phyloP scores from a whole-genome alignment of 2,888 invertebrate genomes.

The Bimastos eiseni region DNA sequence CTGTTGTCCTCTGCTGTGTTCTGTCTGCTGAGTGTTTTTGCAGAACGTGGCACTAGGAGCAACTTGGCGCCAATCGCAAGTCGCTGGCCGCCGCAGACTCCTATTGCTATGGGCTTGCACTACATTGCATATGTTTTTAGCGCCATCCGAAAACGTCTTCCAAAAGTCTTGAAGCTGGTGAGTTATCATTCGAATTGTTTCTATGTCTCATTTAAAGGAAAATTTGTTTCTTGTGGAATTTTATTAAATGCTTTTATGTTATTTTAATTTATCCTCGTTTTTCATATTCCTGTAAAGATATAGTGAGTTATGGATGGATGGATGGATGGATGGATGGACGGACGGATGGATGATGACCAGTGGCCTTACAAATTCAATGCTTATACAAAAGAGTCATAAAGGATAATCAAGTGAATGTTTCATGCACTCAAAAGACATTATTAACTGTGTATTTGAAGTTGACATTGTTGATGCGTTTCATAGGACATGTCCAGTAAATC shows the following conservation, averaged over 20 bases:
- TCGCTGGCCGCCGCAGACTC: not conserved
- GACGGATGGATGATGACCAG: too few species aligned
- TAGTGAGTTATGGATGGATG: too few species aligned
- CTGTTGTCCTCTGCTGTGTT: not conserved
- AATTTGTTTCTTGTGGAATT: not conserved
- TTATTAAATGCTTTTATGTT: not conserved
- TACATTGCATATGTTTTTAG: conserved; percentile 19
- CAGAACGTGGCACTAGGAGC: conserved; percentile 22
- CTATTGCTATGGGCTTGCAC: conserved; percentile 25
- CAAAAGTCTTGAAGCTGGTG: conserved; percentile 22
- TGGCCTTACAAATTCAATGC: not conserved
- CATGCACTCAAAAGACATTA: too few species aligned
- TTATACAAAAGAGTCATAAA: not conserved
- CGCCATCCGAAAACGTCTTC: conserved; percentile 17
- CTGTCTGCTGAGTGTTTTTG: conserved; percentile 24
- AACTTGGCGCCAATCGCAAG: not conserved
- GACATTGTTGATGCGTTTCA: not conserved
- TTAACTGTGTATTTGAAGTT: not conserved
- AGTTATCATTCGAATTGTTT: not conserved
- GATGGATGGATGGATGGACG: too few species aligned
- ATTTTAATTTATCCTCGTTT: not conserved
- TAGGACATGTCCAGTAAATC: not conserved
- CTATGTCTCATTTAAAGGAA: not conserved
- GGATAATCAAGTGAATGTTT: not conserved
- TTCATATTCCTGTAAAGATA: not conserved